Base-by-base conservation (phyloP, 2,888 invertebrate species). In the Lasioglossum calceatum region DNA sequence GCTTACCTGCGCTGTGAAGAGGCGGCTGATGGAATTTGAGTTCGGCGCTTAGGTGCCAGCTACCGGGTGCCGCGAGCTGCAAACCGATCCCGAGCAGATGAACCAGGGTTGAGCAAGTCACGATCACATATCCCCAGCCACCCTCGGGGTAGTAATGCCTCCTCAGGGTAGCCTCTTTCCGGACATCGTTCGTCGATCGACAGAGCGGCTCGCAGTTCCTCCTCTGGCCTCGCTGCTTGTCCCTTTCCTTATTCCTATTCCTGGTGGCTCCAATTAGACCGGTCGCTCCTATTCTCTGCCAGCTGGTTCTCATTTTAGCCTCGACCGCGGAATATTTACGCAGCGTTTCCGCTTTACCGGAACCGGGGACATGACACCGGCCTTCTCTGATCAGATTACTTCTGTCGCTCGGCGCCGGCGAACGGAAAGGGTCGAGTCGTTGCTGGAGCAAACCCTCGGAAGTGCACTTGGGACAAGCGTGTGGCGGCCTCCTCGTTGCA, bases 141-240 rank as follows among this genome's bases (percentile, higher is more conserved):
- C 98, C 98, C 95, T 98, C 98, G 19, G 98, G 98, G 95, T 98
- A 98, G 96, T 98, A 98, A 91, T 98, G 97, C 71, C 97, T 96
- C 82, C 97, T 97, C 73, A 97, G 96, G 44, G 93, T 94, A 58
- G 92, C 89, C 85, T 94, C 94, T 80, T 94, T 94, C 64, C 89
- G 91, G 70, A 88, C 89, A 77, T 93, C 93, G 76, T 42, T 85
- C 16, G 81, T 61, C 50, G 88, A 87, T 61, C 91, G 85, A 14
- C 58, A 39, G 54, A 75, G 54, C 71, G 76, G 50, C 8, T 70
- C 67, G 27, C 90, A 78, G 74, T 84, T 77, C 71, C 47, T 85
- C 70, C 47, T 83, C 32, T 81, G 79, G 14, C 84, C 71, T 81
- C 81, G 47, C 80, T 87, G 47, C 81, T 88, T 71, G 70, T 85